phyloP scores from a whole-genome alignment of 2,113 vertebrate species.

The Lota lota region DNA sequence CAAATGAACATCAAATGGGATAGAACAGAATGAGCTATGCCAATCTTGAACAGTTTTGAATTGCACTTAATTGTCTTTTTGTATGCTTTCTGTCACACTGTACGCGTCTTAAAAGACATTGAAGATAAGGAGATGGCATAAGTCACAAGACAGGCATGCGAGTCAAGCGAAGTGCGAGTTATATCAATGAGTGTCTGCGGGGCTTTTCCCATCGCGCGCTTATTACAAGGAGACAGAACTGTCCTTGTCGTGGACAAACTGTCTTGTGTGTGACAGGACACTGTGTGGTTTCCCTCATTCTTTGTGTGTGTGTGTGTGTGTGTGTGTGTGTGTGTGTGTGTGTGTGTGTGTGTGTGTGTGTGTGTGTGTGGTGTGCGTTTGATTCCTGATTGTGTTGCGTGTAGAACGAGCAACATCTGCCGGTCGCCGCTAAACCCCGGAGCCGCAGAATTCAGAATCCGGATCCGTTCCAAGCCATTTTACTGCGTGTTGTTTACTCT shows the following conservation, averaged over 20 bases:
- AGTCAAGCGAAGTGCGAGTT: too few species aligned
- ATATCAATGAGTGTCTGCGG: too few species aligned
- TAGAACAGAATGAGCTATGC: too few species aligned
- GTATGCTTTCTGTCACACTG: too few species aligned
- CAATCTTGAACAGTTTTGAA: too few species aligned
- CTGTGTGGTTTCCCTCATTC: background rate
- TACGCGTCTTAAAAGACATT: too few species aligned
- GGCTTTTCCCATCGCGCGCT: background rate
- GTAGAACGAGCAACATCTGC: conserved; percentile 66
- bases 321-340: conserved; percentile 33
- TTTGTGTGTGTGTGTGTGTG: conserved; percentile 26
- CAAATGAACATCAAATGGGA: too few species aligned
- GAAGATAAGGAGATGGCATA: too few species aligned
- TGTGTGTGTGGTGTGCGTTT: conserved; percentile 45
- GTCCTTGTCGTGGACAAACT: background rate
- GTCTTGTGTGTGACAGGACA: background rate
- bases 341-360: conserved; percentile 40
- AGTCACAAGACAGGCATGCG: too few species aligned
- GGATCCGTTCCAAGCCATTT: conserved; percentile 12
- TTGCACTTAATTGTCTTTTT: too few species aligned
- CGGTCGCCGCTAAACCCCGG: conserved; percentile 1
- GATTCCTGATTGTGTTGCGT: conserved; percentile 40
- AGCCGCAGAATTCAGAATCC: conserved; percentile 24
- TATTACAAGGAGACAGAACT: background rate
- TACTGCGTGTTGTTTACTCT: background rate